These are phyloP conservation scores for Sphecodes monilicornis DNA, from an alignment of 2,888 invertebrate species.

Conservation along the genomic window DNA sequence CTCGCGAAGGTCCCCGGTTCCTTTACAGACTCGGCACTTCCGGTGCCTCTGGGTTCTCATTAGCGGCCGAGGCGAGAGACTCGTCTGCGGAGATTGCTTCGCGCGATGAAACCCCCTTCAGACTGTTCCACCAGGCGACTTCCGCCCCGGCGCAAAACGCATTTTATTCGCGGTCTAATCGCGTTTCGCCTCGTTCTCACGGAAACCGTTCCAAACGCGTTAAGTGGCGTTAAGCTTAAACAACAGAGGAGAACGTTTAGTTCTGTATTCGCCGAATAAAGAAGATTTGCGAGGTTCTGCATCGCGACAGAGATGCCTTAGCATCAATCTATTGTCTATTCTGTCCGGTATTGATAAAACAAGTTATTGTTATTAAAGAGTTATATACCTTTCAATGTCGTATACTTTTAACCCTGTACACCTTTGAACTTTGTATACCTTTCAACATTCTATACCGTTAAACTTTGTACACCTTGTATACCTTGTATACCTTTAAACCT, in stretches of 20 bases:
- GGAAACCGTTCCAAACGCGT: background rate
- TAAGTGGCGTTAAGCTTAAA: background rate
- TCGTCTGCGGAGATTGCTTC: background rate
- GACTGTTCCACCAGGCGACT: background rate
- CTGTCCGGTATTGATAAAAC: too few species aligned
- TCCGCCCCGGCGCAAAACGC: background rate
- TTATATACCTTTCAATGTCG: too few species aligned
- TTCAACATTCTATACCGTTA: too few species aligned
- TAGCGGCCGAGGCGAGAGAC: background rate
- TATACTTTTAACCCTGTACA: too few species aligned
- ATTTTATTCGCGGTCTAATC: conserved; percentile 19
- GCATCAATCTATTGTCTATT: background rate
- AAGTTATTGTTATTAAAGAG: too few species aligned
- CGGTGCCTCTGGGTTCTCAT: conserved; percentile 27
- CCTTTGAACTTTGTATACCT: too few species aligned
- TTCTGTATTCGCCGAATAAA: background rate
- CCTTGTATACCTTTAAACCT: too few species aligned
- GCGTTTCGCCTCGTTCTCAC: conserved; percentile 6
- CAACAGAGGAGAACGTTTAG: background rate
- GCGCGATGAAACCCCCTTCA: conserved; percentile 1
- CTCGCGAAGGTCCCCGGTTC: conserved; percentile 37
- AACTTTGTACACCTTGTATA: too few species aligned
- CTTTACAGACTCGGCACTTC: conserved; percentile 43
- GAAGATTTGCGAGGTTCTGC: background rate
- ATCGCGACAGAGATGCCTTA: background rate